These are phyloP conservation scores for Lucifuga dentata DNA, from an alignment of 2,113 vertebrate genomes.

Conservation along the genomic window DNA sequence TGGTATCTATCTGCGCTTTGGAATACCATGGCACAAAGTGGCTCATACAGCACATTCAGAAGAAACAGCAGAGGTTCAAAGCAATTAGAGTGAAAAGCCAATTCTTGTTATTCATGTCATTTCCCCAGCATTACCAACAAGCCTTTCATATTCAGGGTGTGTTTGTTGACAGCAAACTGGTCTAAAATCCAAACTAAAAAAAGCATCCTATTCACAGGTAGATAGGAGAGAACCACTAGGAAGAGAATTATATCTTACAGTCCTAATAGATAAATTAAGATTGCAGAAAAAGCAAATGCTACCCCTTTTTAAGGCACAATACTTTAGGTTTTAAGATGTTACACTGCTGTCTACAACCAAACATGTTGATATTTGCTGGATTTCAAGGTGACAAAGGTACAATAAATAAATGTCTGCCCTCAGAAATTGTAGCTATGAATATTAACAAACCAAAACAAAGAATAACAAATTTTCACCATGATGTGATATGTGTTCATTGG, in stretches of 20 bases:
- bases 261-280: neutral
- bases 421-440: slow-evolving; percentile 5
- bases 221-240: neutral
- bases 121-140: too few relatives aligned
- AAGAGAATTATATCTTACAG: too few relatives aligned
- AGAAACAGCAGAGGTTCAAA: neutral
- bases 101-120: too few relatives aligned
- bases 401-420: neutral
- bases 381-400: neutral
- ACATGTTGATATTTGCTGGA: slow-evolving; percentile 12
- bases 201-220: neutral
- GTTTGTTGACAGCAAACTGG: too few relatives aligned
- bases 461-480: too few relatives aligned
- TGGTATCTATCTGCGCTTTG: neutral
- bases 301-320: slow-evolving; percentile 42
- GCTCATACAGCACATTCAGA: neutral
- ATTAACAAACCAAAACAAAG: neutral
- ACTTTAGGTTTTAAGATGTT: slow-evolving; percentile 18
- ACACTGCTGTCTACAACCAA: neutral
- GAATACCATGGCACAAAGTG: neutral
- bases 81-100: neutral
- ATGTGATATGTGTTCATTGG: too few relatives aligned
- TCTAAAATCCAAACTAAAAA: too few relatives aligned
- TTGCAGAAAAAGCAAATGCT: neutral
- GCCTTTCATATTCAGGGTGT: neutral